A percentile compares a stretch with the other conserved stretches of the same genome.
phyloP scores from a whole-genome alignment of 2,888 invertebrate genomes.

The Drosophila fungiperda region DNA sequence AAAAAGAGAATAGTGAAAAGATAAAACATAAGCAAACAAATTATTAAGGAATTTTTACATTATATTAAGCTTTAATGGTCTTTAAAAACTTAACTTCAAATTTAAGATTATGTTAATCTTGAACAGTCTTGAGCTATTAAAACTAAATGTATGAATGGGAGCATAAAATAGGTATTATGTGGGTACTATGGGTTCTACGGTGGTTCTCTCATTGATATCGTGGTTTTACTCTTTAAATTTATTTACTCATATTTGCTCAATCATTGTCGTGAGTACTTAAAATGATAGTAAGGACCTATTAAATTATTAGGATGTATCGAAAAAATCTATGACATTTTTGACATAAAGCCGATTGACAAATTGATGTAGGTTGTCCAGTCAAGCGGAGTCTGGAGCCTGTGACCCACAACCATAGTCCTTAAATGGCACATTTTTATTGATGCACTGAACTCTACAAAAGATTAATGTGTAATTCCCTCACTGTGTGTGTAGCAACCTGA shows the following conservation, averaged over 20 bases:
- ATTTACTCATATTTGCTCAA: background rate
- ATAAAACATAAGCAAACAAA: background rate
- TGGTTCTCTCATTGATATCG: background rate
- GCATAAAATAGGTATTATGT: background rate
- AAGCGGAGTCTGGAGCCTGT: slow-evolving; percentile 1
- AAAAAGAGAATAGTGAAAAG: background rate
- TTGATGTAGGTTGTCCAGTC: slow-evolving; percentile 30
- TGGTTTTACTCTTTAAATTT: background rate
- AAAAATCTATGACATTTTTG: slow-evolving; percentile 5
- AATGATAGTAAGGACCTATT: background rate
- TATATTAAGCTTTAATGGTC: background rate
- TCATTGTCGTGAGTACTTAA: background rate
- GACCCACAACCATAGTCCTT: slow-evolving; percentile 25
- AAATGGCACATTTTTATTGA: slow-evolving; percentile 62
- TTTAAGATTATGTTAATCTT: background rate
- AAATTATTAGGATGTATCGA: slow-evolving; percentile 15
- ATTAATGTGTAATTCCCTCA: slow-evolving; percentile 50
- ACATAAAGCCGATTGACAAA: slow-evolving; percentile 34
- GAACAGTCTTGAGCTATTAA: background rate
- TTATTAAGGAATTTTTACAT: background rate
- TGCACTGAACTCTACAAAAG: slow-evolving; percentile 52
- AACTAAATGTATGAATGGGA: background rate
- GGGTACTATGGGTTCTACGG: background rate
- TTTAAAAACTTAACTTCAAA: background rate
- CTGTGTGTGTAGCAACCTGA: slow-evolving; percentile 16